Base-by-base conservation (phyloP, 2,888 invertebrate species). In the Conomelus anceps region DNA sequence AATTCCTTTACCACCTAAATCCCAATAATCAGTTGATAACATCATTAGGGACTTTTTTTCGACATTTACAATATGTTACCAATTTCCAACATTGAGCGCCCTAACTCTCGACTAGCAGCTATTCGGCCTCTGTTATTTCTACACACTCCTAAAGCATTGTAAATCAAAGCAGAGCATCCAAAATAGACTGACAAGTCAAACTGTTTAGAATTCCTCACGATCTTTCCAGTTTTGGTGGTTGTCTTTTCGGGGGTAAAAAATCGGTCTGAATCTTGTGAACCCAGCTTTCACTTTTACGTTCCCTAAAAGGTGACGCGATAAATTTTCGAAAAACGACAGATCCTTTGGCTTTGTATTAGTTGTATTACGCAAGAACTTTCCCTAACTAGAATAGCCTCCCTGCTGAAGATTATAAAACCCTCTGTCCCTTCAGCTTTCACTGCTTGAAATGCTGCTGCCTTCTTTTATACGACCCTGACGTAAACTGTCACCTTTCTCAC, bases 321-420 rank as follows among this genome's bases (percentile, higher is more conserved):
- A 86, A 86, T 86, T 86, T 86, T 26, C 26, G 29, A 86, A 86
- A 86, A 86, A 20, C 63, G 63, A 63, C 63, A 63, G 63, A 63
- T 63, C 17, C 63, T 7, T 63, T n/a, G n/a, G 63, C 63, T 63
- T 63, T 63, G 63, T 63, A 63, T 63, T 63, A 63, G 63, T 63
- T 34, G 34, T 34, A 34, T 34, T 63, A 63, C 63, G 63, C n/a
- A 63, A 63, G 63, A 63, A 63, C 63, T 63, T 63, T 63, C 63
- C 63, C 63, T n/a, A 63, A 63, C 63, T 63, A 63, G 63, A 63
- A 63, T 63, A 63, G 63, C 63, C 63, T 63, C 63, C 63, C 63
- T 63, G 63, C 63, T 63, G 63, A n/a, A 63, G 1, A 6, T 3
- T 13, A 26, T n/a, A 7, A 63, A 9, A 63, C 63, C n/a, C 63